Evolutionary conservation across 2,797 vertebrate genomes (phyloP), one percentile per base, ranked within the genome.

Genomic region (Xenentodon cancila): DNA sequence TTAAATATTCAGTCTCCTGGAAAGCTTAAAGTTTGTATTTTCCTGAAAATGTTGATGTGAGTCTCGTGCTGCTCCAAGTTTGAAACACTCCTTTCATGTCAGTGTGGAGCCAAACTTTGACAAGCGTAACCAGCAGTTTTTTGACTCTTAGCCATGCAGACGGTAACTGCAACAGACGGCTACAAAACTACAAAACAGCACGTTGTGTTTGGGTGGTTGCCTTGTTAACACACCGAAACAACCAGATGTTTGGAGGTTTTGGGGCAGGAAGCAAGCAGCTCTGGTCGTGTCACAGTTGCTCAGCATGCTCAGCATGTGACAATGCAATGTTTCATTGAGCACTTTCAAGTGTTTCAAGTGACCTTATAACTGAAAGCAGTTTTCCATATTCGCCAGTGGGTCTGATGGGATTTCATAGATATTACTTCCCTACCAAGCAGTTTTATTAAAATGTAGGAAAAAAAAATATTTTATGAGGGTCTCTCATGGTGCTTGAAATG

Each of bases 251-350:
- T 32, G 30, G 30, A 32, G 9, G 30, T 9, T 66, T 67, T 63
- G 42, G 43, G 30, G 1, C 11, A 64, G 37, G 16, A 55, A 63
- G 15, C 12, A 19, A 51, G 22, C 11, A 7, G 48, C 37, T 37
- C 27, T 32, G n/a, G 34, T 49, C 22, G 48, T 18, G 30, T 47
- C 32, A 55, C 25, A 30, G 30, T 32, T 18, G n/a, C n/a, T n/a
- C n/a, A n/a, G n/a, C 50, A 30, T 6, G 13, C n/a, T 51, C 49
- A 51, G 49, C n/a, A 27, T 45, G 22, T 65, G 53, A 42, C 46
- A 2, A 18, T 44, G 37, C 11, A 57, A 56, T 43, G 16, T 25
- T 22, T 37, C 5, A 30, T 30, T 27, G 13, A 27, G 22, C 2
- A 2, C 11, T 27, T 12, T 12, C 22, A 15, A n/a, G 32, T 51